Conservation (phyloP, 2,888 invertebrate species). For the Empis livida region DNA sequence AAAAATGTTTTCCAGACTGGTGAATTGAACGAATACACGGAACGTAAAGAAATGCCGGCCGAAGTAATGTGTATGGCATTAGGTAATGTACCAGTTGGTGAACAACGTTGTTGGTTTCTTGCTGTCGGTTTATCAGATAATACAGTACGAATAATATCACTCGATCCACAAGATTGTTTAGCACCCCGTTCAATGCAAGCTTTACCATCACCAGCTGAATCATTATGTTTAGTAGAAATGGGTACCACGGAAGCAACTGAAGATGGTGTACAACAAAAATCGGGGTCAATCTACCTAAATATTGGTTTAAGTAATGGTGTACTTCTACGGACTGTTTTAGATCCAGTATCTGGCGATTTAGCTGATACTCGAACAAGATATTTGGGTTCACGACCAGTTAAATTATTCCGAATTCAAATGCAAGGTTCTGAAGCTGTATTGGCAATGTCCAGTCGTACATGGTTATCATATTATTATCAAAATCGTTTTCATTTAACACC, state of each 20-base stretch:
- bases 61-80: constrained; percentile 98
- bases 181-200: constrained; percentile 94
- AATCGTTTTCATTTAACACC: constrained; percentile 92
- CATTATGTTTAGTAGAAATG: constrained; percentile 93
- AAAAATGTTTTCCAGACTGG: constrained; percentile 69
- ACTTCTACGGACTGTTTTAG: constrained; percentile 80
- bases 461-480: constrained; percentile 98
- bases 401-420: constrained; percentile 89
- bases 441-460: constrained; percentile 94
- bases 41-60: constrained; percentile 89
- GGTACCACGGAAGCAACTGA: constrained; percentile 49
- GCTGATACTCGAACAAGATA: constrained; percentile 96
- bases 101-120: constrained; percentile 88
- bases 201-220: constrained; percentile 90
- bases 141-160: constrained; percentile 92
- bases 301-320: constrained; percentile 97
- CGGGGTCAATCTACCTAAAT: constrained; percentile 78
- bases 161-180: constrained; percentile 92
- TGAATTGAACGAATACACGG: constrained; percentile 95
- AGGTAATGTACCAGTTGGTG: constrained; percentile 88
- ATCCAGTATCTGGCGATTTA: constrained; percentile 90
- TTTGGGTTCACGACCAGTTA: constrained; percentile 89
- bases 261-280: constrained; percentile 43
- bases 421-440: constrained; percentile 93
- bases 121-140: constrained; percentile 93